Evolutionary conservation across 2,888 invertebrate genomes (phyloP).

Genomic region (Chrysopilus asiliformis): DNA sequence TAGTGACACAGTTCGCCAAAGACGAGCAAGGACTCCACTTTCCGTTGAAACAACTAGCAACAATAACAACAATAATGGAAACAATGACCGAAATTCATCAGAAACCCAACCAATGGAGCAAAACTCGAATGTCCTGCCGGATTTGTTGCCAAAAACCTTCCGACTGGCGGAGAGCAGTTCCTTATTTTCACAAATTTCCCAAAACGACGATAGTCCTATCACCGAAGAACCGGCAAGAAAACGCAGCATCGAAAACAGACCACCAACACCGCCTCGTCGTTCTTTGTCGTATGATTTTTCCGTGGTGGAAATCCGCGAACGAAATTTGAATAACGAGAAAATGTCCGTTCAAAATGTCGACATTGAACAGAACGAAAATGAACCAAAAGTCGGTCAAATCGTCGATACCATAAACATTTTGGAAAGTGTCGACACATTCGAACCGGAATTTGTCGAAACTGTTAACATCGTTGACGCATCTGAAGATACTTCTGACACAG

Average conservation of each 20-base stretch:
- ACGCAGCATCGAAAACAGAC: too few relatives aligned
- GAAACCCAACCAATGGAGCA: constrained; percentile 21
- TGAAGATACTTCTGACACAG: constrained; percentile 35
- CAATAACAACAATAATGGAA: constrained; percentile 22
- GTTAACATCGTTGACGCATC: constrained; percentile 44
- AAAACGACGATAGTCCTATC: constrained; percentile 26
- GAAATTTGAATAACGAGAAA: constrained; percentile 52
- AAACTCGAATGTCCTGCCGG: constrained; percentile 34
- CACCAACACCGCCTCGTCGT: not conserved
- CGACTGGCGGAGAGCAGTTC: constrained; percentile 52
- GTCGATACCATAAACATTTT: constrained; percentile 40
- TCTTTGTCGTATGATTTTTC: constrained; percentile 32
- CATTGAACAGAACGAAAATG: constrained; percentile 16
- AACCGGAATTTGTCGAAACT: constrained; percentile 42
- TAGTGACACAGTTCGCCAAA: constrained; percentile 49
- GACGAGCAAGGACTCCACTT: constrained; percentile 33
- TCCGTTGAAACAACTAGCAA: constrained; percentile 16
- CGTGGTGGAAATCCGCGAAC: constrained; percentile 54
- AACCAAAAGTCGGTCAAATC: constrained; percentile 30
- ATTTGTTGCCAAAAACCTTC: constrained; percentile 45
- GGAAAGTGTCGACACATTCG: constrained; percentile 41
- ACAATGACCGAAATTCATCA: constrained; percentile 12
- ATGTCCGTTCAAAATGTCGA: constrained; percentile 34
- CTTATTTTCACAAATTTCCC: constrained; percentile 54
- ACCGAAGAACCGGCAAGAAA: constrained; percentile 14